phyloP scores from a whole-genome alignment of 2,888 invertebrate genomes.

The Pterostichus madidus region DNA sequence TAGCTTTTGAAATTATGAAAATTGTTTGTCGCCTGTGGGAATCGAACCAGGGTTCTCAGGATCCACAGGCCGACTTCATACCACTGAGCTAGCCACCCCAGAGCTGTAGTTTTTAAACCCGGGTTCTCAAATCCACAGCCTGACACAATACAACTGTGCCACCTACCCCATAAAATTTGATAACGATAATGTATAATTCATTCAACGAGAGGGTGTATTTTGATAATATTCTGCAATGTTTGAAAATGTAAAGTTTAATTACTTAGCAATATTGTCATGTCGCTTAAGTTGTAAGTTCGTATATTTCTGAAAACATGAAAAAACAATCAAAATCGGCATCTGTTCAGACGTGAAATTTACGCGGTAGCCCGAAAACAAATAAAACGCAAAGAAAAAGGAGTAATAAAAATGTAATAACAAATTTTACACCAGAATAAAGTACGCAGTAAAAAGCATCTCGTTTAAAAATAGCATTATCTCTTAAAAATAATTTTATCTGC shows the following conservation, averaged over 20 bases:
- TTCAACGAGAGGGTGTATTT: no score
- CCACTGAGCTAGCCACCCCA: no score
- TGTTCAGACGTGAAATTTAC: slow-evolving; percentile 42
- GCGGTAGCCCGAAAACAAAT: slow-evolving; percentile 49
- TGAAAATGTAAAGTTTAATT: slow-evolving; percentile 1
- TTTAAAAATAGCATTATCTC: slow-evolving; percentile 59
- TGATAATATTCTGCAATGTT: background rate
- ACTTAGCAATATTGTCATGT: background rate
- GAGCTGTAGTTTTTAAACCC: no score
- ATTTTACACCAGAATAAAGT: slow-evolving; percentile 62
- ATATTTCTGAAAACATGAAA: slow-evolving; percentile 16
- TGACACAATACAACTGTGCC: no score
- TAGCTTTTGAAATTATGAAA: no score
- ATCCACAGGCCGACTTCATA: no score
- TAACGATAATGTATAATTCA: no score
- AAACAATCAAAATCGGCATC: slow-evolving; percentile 49
- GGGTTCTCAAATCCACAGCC: no score
- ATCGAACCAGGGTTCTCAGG: no score
- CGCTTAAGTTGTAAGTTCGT: background rate
- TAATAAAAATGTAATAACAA: slow-evolving; percentile 63
- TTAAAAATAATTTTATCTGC: slow-evolving; percentile 55
- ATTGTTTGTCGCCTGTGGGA: no score
- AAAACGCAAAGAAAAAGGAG: slow-evolving; percentile 47
- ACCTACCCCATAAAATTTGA: no score
- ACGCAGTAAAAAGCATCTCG: slow-evolving; percentile 50